Evolutionary conservation across 2,888 invertebrate genomes (phyloP).

Genomic region (Polia nebulosa): DNA sequence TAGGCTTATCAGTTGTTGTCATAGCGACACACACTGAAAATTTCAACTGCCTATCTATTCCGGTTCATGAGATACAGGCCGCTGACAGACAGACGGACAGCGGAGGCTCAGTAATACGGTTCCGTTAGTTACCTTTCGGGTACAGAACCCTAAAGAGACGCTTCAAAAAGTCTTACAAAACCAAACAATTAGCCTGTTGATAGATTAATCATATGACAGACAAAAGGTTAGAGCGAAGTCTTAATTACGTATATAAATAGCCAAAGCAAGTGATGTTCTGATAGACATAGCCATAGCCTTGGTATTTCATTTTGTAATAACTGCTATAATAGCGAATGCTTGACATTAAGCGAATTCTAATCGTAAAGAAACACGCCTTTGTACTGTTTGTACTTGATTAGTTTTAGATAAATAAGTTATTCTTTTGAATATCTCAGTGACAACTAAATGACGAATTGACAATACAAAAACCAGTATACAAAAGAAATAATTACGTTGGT

Average conservation of each 20-base stretch:
- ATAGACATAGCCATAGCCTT: constrained; percentile 47
- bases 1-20: no score
- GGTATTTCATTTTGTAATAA: constrained; percentile 42
- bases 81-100: not conserved
- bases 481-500: constrained; percentile 31
- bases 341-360: constrained; percentile 47
- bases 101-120: not conserved
- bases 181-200: constrained; percentile 46
- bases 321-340: constrained; percentile 40
- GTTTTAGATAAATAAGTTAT: constrained; percentile 42
- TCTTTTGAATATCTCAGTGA: constrained; percentile 29
- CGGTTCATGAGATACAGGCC: not conserved
- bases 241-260: constrained; percentile 52
- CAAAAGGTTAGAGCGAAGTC: constrained; percentile 37
- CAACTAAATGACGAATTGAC: not conserved
- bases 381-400: constrained; percentile 44
- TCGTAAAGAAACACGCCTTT: constrained; percentile 47
- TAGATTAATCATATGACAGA: constrained; percentile 42
- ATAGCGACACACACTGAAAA: no score
- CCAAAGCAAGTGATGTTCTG: constrained; percentile 27
- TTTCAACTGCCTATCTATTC: not conserved
- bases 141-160: constrained; percentile 7
- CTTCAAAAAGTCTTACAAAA: constrained; percentile 44
- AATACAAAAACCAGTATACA: not conserved
- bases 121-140: not conserved